These are phyloP conservation scores for Alviniconcha marisindica DNA, from an alignment of 1,140 invertebrate genomes.

Conservation along the genomic window DNA sequence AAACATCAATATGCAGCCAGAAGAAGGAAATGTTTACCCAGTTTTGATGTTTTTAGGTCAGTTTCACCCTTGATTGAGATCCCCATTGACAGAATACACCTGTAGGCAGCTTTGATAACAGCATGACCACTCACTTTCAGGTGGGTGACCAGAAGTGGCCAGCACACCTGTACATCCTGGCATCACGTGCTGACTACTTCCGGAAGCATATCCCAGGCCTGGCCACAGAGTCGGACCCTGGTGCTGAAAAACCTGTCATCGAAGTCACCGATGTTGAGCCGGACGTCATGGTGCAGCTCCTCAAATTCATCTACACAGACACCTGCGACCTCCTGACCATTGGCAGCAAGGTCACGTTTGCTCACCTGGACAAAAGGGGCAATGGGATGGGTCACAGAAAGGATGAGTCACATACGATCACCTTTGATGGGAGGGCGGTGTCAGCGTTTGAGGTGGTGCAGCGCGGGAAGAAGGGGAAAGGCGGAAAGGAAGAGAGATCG, in stretches of 20 bases:
- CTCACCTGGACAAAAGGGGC: not conserved
- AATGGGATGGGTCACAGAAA: not conserved
- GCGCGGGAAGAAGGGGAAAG: constrained; percentile 62
- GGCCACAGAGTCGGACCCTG: constrained; percentile 37
- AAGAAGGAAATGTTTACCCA: no score
- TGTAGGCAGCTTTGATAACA: no score
- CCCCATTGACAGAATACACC: no score
- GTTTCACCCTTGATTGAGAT: no score
- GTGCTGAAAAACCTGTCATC: constrained; percentile 46
- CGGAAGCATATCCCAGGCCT: constrained; percentile 55
- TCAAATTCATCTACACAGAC: constrained; percentile 83
- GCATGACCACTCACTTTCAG: no score
- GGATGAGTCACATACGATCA: constrained; percentile 9
- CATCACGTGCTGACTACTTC: constrained; percentile 66
- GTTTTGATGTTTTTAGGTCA: no score
- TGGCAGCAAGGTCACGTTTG: constrained; percentile 67
- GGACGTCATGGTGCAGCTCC: constrained; percentile 82
- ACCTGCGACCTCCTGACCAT: constrained; percentile 80
- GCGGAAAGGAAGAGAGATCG: constrained; percentile 46
- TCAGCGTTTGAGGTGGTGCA: constrained; percentile 80
- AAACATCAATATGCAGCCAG: not conserved
- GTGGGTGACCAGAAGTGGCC: constrained; percentile 77
- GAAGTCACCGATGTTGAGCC: constrained; percentile 75
- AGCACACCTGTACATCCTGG: constrained; percentile 70
- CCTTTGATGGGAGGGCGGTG: constrained; percentile 54